A percentile compares a stretch with the other conserved stretches of the same genome.
Evolutionary conservation across 2,113 vertebrate species (phyloP).

Genomic region (Taxidea taxus): DNA sequence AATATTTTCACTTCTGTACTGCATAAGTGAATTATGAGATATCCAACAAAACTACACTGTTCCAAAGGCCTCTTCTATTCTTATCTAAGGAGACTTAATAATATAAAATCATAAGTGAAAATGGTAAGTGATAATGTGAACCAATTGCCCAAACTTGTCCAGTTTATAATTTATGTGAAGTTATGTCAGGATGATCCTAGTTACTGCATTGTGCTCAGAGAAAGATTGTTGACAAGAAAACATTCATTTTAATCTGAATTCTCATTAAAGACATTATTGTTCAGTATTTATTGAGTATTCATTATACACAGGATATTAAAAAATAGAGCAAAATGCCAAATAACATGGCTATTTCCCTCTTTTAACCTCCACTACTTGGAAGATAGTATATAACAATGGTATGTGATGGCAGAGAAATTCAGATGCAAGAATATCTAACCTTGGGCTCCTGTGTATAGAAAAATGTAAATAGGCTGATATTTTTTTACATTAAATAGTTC

Average conservation of each 20-base stretch:
- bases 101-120: slow-evolving; percentile 18
- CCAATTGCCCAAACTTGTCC: neutral
- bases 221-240: slow-evolving; percentile 7
- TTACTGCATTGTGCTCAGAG: neutral
- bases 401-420: neutral
- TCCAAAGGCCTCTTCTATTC: neutral
- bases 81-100: neutral
- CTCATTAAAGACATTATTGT: neutral
- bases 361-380: neutral
- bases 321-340: slow-evolving; percentile 24
- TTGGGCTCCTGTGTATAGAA: neutral
- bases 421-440: slow-evolving; percentile 30
- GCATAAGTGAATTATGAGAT: slow-evolving; percentile 1
- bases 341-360: neutral
- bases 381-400: neutral
- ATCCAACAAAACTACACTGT: neutral
- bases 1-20: neutral
- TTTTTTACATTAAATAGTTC: slow-evolving; percentile 52
- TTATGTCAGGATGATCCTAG: neutral
- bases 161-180: slow-evolving; percentile 29
- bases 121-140: neutral
- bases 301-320: neutral
- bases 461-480: slow-evolving; percentile 53
- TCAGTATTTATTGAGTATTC: neutral
- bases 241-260: slow-evolving; percentile 46